phyloP scores from a whole-genome alignment of 2,797 vertebrate genomes.

The Karalla daura region DNA sequence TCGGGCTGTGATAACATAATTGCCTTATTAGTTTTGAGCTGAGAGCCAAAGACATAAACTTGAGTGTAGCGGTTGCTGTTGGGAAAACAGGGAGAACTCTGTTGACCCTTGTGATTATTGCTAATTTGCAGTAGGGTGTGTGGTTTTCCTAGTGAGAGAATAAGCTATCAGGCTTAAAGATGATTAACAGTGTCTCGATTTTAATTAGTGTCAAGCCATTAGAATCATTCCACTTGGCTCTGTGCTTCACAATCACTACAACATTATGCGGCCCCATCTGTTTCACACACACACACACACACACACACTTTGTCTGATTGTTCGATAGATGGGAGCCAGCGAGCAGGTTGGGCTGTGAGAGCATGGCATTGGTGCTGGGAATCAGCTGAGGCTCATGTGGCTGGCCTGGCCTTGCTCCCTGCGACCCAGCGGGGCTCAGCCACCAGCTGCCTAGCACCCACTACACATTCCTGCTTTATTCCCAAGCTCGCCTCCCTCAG shows the following conservation, averaged over 20 bases:
- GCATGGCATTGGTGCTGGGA: constrained; percentile 56
- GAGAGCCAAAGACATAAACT: constrained; percentile 59
- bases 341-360: constrained; percentile 18
- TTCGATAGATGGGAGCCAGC: constrained; percentile 29
- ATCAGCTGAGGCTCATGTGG: constrained; percentile 88
- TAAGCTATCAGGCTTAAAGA: constrained; percentile 53
- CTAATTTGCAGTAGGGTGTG: constrained; percentile 54
- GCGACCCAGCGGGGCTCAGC: constrained; percentile 78
- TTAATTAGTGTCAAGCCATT: constrained; percentile 51
- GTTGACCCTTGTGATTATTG: constrained; percentile 69
- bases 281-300: constrained; percentile 3
- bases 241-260: constrained; percentile 26
- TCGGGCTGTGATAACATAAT: constrained; percentile 52
- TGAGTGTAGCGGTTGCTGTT: constrained; percentile 65
- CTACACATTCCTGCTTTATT: constrained; percentile 84
- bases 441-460: constrained; percentile 80
- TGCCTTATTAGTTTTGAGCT: constrained; percentile 56
- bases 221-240: constrained; percentile 19
- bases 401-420: constrained; percentile 77
- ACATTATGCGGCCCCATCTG: constrained; percentile 23
- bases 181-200: constrained; percentile 66
- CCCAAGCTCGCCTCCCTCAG: constrained; percentile 67
- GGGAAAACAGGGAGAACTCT: constrained; percentile 59
- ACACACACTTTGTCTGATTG: constrained; percentile 10
- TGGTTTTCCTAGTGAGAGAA: constrained; percentile 59